These are phyloP conservation scores for Cryptophagus acutangulus DNA, from an alignment of 2,888 invertebrate species.

Conservation along the genomic window DNA sequence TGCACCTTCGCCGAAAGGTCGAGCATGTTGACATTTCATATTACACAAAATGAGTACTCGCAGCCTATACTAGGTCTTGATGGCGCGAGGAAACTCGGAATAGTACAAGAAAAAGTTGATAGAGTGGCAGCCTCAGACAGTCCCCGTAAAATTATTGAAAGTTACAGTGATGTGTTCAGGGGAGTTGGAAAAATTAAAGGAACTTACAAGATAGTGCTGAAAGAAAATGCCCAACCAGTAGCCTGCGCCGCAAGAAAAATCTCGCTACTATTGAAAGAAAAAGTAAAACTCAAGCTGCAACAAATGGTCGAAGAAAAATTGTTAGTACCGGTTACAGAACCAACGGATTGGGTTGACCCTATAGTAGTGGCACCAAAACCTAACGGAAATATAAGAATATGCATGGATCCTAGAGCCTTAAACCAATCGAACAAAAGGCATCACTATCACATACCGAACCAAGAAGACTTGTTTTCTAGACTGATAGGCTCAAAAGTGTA, in stretches of 20 bases:
- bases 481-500: conserved; percentile 16
- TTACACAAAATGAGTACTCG: no score
- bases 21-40: no score
- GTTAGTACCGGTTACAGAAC: conserved; percentile 10
- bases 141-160: no score
- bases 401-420: conserved; percentile 22
- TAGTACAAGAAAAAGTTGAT: no score
- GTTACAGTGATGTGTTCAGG: no score
- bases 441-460: conserved; percentile 14
- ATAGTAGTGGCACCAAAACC: conserved; percentile 22
- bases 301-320: conserved; percentile 19
- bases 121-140: no score
- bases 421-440: conserved; percentile 18
- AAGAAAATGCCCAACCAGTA: conserved; percentile 12
- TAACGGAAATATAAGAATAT: conserved; percentile 20
- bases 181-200: conserved; percentile 14
- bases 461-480: conserved; percentile 21
- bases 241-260: conserved; percentile 18
- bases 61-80: no score
- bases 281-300: conserved; percentile 17
- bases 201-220: conserved; percentile 11
- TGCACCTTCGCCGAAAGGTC: no score
- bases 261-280: conserved; percentile 17
- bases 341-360: conserved; percentile 24
- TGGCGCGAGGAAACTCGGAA: no score